Evolutionary conservation across 2,888 invertebrate species (phyloP).

Genomic region (Zhuqinia jingwanae): DNA sequence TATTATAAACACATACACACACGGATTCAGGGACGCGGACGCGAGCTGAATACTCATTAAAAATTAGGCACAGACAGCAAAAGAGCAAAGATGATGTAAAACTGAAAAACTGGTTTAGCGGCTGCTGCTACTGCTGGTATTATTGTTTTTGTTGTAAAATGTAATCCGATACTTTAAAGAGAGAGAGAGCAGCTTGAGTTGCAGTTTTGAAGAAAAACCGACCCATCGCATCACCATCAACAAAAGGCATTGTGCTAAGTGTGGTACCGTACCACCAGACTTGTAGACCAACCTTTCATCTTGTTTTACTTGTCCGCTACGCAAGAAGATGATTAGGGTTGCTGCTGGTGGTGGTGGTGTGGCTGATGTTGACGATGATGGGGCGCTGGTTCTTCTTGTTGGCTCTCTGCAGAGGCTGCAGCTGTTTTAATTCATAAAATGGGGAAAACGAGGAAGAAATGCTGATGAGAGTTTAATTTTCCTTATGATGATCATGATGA

Average conservation of each 20-base stretch:
- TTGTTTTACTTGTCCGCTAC: background rate
- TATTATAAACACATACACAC: background rate
- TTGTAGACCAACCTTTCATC: slow-evolving; percentile 21
- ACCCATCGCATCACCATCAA: background rate
- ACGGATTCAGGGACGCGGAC: background rate
- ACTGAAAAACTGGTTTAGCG: background rate
- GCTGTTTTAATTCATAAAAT: slow-evolving; percentile 14
- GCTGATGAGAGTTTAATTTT: slow-evolving; percentile 8
- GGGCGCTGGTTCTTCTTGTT: background rate
- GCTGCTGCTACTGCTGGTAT: background rate
- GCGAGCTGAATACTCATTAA: slow-evolving; percentile 30
- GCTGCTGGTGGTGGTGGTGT: background rate
- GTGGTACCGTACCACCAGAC: slow-evolving; percentile 12
- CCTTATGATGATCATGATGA: background rate
- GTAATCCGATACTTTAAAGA: slow-evolving; percentile 22
- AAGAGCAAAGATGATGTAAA: background rate
- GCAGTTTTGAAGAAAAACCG: no score
- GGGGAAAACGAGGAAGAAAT: slow-evolving; percentile 12
- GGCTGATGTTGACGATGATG: background rate
- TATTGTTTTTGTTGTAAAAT: background rate
- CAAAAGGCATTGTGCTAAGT: background rate
- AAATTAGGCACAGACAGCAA: background rate
- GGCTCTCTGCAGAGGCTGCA: background rate
- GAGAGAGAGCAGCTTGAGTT: background rate
- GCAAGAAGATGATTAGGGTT: background rate